Evolutionary conservation across 2,797 vertebrate species (phyloP), one percentile per base, ranked within the genome.

Genomic region (Capromys pilorides): DNA sequence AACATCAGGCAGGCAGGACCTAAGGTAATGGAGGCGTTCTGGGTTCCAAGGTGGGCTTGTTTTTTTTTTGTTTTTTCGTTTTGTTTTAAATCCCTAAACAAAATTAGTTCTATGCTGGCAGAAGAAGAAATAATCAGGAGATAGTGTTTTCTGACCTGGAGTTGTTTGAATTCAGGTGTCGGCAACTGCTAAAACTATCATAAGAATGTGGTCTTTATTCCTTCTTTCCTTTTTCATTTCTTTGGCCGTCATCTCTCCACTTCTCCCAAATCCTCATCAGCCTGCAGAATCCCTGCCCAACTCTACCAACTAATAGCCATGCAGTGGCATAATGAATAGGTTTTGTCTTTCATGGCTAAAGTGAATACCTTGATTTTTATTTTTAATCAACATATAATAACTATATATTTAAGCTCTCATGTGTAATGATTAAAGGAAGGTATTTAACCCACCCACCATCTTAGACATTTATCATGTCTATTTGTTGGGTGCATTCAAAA

Each of bases 1-100:
- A 98, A 98, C 93, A 98, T 99, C 94, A 97, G 94, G 2, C 99
- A 99, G 97, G 98, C 98, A 7, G 98, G 98, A 91, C 98, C 99
- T 62, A 98, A 99, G 99, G 99, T 99, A 98, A 96, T 49, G 97
- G 85, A 41, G 12, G 21, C 19, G 6, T 24, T 83, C 3, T 13
- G 18, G 49, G 16, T 69, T 89, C 79, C 83, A 9, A 93, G 36
- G 57, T 49, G 79, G 31, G 31, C 51, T 81, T 84, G 22, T 33
- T 3, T 16, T 18, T 39, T 64, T 26, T 57, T 28, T 62, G 21
- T 61, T 61, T 62, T 26, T 28, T 62, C 10, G 16, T 21, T 59
- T 59, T 59, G 5, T 51, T 51, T 80, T 51, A 66, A 7, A 64
- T 16, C 64, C 6, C 13, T 11, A 79, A 22, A 45, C 24, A 90